Evolutionary conservation across 2,888 invertebrate genomes (phyloP), one percentile per base, ranked within the genome.

Genomic region (Orthosia cruda): DNA sequence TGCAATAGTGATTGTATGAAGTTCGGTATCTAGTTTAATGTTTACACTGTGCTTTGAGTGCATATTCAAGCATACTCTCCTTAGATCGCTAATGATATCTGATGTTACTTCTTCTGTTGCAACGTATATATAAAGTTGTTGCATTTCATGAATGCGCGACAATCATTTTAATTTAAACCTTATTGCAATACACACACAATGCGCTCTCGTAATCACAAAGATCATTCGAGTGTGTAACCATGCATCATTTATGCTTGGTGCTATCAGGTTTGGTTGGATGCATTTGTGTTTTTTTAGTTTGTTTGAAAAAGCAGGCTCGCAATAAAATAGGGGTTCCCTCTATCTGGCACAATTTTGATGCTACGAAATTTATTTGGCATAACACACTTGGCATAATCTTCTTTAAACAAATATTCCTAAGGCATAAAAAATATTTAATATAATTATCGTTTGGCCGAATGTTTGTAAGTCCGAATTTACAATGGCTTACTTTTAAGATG

Each of bases 11-110:
- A 26, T 12, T 9, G 0, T 12, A 47, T n/a, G 20, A 18, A 15
- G 32, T 26, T 40, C n/a, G 0, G n/a, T 18, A 15, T 77, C 58
- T 61, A 3, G 49, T 55, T 26, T 1, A 15, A 49, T 50, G 45
- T 45, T 13, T 26, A 45, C 18, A 68, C 54, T 23, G 20, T 77
- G 54, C 0, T 11, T 32, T 20, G 4, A 26, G 45, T 49, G 40
- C 47, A 52, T 49, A 59, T 74, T 79, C 52, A 65, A 61, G 65
- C 52, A 52, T 55, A 26, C 59, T 45, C 49, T n/a, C 13, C 15
- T 55, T 74, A 52, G 50, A 80, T 74, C 47, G 26, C 68, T 79
- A 80, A 74, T 68, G 79, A 80, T 65, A 64, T 69, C 81, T 74
- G 50, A 81, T 69, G 64, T 54, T 57, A 55, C 50, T 40, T 59